phyloP scores from a whole-genome alignment of 2,113 vertebrate species.

The Falco punctatus region DNA sequence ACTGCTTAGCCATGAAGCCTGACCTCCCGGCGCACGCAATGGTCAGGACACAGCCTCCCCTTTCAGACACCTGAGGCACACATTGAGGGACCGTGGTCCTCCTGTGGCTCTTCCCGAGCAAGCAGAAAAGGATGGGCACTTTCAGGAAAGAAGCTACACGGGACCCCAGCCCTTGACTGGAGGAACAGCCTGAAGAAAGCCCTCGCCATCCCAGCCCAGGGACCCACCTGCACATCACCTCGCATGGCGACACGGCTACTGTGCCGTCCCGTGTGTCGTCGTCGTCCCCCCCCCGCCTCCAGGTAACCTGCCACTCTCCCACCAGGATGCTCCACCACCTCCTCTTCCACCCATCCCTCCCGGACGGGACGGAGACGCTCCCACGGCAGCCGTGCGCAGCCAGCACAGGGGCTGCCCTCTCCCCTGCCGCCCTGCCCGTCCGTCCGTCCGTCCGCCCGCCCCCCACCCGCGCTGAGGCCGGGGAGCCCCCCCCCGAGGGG shows the following conservation, averaged over 20 bases:
- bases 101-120: not conserved
- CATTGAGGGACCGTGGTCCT: not conserved
- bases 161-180: not conserved
- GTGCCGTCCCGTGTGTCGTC: no score
- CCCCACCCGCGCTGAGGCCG: no score
- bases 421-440: not conserved
- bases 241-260: not conserved
- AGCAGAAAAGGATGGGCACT: not conserved
- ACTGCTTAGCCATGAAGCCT: not conserved
- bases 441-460: fast-evolving
- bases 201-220: not conserved
- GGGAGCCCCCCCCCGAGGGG: not conserved
- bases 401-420: not conserved
- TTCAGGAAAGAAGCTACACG: not conserved
- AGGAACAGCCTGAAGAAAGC: not conserved
- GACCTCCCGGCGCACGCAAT: not conserved
- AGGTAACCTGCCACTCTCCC: not conserved
- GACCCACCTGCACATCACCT: not conserved
- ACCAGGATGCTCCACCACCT: not conserved
- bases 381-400: not conserved
- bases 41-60: not conserved
- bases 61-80: not conserved
- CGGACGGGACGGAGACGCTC: not conserved
- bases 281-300: no score
- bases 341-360: not conserved